Evolutionary conservation across 2,888 invertebrate species (phyloP).

Genomic region (Lasioglossum calceatum): DNA sequence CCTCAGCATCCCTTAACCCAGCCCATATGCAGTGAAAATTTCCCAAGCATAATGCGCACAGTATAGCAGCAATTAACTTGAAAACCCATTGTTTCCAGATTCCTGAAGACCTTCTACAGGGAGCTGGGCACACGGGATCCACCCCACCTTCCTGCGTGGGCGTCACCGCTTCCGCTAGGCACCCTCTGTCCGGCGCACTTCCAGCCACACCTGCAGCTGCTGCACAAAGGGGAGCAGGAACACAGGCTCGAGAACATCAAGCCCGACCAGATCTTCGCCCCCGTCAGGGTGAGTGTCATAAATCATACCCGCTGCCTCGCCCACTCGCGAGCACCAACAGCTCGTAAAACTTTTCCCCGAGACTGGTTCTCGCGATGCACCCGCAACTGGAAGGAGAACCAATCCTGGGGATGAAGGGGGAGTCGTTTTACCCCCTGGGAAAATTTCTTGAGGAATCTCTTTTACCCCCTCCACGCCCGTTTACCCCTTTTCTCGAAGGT

Average conservation of each 20-base stretch:
- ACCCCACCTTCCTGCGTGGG: conserved; percentile 85
- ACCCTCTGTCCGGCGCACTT: conserved; percentile 85
- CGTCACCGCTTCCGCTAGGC: conserved; percentile 84
- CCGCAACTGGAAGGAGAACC: not conserved
- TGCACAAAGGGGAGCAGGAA: conserved; percentile 81
- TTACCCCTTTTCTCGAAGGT: no score
- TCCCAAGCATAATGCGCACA: no score
- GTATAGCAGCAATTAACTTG: conserved; percentile 9
- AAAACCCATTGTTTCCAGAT: conserved; percentile 76
- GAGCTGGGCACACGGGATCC: conserved; percentile 85
- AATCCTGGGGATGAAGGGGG: no score
- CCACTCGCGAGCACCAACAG: not conserved
- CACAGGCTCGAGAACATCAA: conserved; percentile 81
- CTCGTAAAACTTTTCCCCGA: conserved; percentile 37
- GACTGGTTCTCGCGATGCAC: conserved; percentile 17
- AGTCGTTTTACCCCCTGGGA: no score
- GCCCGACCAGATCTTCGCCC: conserved; percentile 85
- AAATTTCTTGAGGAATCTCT: no score
- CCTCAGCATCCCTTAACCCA: no score
- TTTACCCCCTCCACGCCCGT: no score
- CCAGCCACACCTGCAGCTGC: conserved; percentile 85
- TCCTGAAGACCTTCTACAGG: conserved; percentile 85
- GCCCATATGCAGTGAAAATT: no score
- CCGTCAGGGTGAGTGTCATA: conserved; percentile 84
- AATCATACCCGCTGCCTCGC: conserved; percentile 38